Conservation (phyloP, 2,888 invertebrate species). For the Gnatocerus cornutus region DNA sequence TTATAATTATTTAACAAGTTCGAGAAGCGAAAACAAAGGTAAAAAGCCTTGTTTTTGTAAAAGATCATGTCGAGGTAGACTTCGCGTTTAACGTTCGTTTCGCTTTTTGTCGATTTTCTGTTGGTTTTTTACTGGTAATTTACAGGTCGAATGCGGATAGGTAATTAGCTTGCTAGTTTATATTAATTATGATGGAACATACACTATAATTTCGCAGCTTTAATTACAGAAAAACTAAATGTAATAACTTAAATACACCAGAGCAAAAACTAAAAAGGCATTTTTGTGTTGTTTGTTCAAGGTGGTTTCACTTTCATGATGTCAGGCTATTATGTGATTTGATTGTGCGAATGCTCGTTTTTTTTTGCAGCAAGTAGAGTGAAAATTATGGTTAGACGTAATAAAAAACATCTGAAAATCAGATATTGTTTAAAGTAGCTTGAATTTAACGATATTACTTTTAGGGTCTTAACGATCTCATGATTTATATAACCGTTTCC, state of each 20-base stretch:
- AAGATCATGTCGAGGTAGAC: slow-evolving; percentile 4
- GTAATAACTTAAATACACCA: not conserved
- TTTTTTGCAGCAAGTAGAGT: too few relatives aligned
- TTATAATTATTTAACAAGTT: slow-evolving; percentile 14
- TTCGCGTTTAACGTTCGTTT: not conserved
- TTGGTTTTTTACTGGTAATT: slow-evolving; percentile 1
- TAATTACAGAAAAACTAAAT: not conserved
- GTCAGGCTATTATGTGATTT: too few relatives aligned
- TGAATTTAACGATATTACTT: too few relatives aligned
- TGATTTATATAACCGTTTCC: too few relatives aligned
- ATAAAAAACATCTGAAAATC: too few relatives aligned
- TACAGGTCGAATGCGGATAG: not conserved
- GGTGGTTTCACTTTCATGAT: too few relatives aligned
- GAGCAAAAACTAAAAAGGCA: too few relatives aligned
- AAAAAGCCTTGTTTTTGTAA: not conserved
- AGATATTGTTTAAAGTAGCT: too few relatives aligned
- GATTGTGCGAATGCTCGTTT: too few relatives aligned
- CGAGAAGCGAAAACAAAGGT: not conserved
- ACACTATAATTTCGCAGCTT: not conserved
- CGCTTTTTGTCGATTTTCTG: not conserved
- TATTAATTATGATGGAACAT: not conserved
- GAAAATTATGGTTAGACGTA: too few relatives aligned
- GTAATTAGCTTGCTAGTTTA: not conserved
- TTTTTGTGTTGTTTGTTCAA: too few relatives aligned
- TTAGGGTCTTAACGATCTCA: too few relatives aligned